phyloP scores from a whole-genome alignment of 2,113 vertebrate genomes.

The Asarcornis scutulata region DNA sequence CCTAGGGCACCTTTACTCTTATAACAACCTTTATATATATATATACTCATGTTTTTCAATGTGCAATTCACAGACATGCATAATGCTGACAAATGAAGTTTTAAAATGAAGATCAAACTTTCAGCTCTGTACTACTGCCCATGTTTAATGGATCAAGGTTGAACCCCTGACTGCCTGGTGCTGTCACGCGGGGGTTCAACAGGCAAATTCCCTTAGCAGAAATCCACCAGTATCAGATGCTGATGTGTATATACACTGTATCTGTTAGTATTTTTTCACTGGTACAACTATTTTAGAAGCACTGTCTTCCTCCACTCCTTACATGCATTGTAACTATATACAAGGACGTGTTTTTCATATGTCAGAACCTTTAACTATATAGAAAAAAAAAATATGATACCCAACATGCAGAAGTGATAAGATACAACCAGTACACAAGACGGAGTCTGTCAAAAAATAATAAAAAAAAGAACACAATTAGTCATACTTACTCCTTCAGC shows the following conservation, averaged over 20 bases:
- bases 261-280: background rate
- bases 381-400: background rate
- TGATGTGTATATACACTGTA: background rate
- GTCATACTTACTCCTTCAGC: conserved; percentile 90
- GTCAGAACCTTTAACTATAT: background rate
- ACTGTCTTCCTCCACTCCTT: background rate
- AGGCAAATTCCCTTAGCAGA: background rate
- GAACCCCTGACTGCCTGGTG: background rate
- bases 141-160: background rate
- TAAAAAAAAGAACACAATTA: background rate
- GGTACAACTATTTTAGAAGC: background rate
- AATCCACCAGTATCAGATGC: background rate
- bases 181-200: background rate
- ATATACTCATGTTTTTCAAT: background rate
- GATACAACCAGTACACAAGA: background rate
- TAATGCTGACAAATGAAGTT: background rate
- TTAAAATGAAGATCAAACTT: background rate
- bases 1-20: fast-evolving
- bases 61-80: background rate
- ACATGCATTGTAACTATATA: background rate
- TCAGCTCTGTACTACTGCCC: background rate
- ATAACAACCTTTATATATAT: background rate
- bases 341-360: background rate
- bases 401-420: background rate
- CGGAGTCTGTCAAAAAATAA: background rate